Conservation (phyloP, 2,797 vertebrate species). For the Mormyrops boulengeri region DNA sequence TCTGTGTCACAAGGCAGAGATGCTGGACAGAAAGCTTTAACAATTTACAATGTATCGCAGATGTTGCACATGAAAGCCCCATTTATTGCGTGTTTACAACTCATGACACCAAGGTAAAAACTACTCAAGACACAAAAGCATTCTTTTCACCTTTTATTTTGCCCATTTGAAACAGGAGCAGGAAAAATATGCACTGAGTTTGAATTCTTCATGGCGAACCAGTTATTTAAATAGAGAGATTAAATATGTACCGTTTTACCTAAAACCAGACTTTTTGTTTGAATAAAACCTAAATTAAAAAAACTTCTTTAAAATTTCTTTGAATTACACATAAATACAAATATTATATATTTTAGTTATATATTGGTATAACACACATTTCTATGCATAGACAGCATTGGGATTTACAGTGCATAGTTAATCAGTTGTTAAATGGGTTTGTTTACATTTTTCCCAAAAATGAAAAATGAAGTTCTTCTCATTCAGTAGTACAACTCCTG, state of each 20-base stretch:
- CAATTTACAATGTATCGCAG: neutral
- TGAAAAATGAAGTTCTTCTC: slow-evolving; percentile 6
- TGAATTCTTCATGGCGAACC: neutral
- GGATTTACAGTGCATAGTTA: neutral
- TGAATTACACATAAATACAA: neutral
- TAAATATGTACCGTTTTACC: neutral
- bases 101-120: neutral
- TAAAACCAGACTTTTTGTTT: neutral
- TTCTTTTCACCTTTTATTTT: neutral
- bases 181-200: neutral
- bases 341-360: neutral
- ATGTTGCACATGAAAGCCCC: neutral
- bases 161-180: neutral
- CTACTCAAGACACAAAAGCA: neutral
- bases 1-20: neutral
- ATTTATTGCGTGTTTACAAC: neutral
- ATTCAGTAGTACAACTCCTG: slow-evolving; percentile 76
- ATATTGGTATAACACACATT: neutral
- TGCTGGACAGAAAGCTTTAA: neutral
- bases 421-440: neutral
- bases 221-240: neutral
- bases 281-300: neutral
- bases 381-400: neutral
- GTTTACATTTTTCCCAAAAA: neutral
- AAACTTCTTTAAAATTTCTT: neutral